Evolutionary conservation across 2,888 invertebrate species (phyloP).

Genomic region (Neuroscelio doddi): DNA sequence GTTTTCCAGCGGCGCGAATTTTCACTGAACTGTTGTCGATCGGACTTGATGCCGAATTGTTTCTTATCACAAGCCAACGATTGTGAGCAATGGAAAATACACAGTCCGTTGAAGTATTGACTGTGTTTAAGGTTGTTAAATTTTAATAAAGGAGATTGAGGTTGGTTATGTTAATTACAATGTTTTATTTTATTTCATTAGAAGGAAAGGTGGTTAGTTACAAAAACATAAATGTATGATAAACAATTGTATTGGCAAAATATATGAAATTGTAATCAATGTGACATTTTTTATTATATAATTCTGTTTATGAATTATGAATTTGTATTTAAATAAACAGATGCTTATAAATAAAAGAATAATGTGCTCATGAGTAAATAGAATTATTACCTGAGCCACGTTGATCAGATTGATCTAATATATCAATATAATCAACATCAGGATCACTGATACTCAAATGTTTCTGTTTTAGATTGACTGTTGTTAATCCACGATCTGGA

Average conservation of each 20-base stretch:
- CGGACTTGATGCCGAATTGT: slow-evolving; percentile 55
- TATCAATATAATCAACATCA: slow-evolving; percentile 84
- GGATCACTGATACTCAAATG: slow-evolving; percentile 79
- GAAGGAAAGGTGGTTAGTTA: no score
- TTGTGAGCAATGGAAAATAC: slow-evolving; percentile 64
- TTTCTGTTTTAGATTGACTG: slow-evolving; percentile 79
- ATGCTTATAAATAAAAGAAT: no score
- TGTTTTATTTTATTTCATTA: no score
- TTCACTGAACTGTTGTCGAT: slow-evolving; percentile 67
- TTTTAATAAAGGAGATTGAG: no score
- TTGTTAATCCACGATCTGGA: slow-evolving; percentile 85
- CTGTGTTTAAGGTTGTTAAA: slow-evolving; percentile 46
- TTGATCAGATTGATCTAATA: slow-evolving; percentile 70
- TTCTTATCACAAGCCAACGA: slow-evolving; percentile 62
- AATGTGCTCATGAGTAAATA: no score
- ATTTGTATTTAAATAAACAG: no score
- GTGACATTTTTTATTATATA: no score
- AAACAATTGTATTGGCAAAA: no score
- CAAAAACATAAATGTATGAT: no score
- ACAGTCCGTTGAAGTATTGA: slow-evolving; percentile 59
- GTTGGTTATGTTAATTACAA: no score
- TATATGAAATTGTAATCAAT: no score
- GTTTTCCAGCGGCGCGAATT: slow-evolving; percentile 68
- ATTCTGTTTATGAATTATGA: no score
- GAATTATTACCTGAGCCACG: slow-evolving; percentile 60